Base-by-base conservation (phyloP, 2,113 vertebrate genomes). In the Cairina moschata region DNA sequence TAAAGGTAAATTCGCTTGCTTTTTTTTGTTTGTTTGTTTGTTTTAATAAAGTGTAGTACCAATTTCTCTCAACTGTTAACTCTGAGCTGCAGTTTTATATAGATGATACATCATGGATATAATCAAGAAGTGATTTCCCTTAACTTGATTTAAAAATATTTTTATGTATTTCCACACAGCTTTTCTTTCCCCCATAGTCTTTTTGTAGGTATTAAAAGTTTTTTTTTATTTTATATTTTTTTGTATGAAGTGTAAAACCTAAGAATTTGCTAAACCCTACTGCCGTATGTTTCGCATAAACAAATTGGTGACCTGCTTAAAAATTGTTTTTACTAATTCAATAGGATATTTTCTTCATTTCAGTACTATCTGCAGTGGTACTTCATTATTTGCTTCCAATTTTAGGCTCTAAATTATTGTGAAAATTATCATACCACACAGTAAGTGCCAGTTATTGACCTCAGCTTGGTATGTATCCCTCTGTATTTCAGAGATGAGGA, bases 311-410 rank as follows among this genome's bases (percentile, higher is more conserved):
- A 56, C 20, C 18, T n/a, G 12, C 32, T 76, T 26, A 32, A 34
- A 76, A 79, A 15, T 8, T n/a, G 15, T 31, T 40, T 79, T 65
- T 69, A 40, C 20, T 73, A 16, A 83, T 69, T 60, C 38, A 58
- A 4, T 16, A 31, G 18, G 31, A 3, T 36, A 1, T 56, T 72
- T 83, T 34, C n/a, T 84, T 1, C 21, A 13, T 55, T 68, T 50
- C 18, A 18, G 2, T 20, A 8, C 2, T 79, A 0, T 23, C 6
- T 58, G 29, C 6, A 15, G 13, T 26, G 10, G 5, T 36, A 40
- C 5, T 87, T 68, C 29, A 18, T 25, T 38, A 48, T 34, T 8
- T 90, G 18, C 18, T 52, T 63, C 18, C 13, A 32, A n/a, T n/a
- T 81, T 71, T 63, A 48, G 23, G 9, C 58, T 58, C 29, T 42